Conservation (phyloP, 1,140 invertebrate species). For the Drosophila oshimai region DNA sequence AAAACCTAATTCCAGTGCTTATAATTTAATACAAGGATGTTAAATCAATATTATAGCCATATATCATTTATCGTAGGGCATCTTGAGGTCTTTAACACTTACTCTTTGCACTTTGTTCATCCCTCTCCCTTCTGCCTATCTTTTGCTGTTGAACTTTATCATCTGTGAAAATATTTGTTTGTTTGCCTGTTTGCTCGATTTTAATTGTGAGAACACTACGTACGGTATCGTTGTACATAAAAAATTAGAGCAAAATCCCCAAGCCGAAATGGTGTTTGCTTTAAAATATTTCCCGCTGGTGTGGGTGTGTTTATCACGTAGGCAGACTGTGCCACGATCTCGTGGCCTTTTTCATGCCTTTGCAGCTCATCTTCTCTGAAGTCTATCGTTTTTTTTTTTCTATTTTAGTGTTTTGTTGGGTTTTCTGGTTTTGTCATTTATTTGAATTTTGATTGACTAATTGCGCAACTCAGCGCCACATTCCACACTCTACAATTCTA, state of each 20-base stretch:
- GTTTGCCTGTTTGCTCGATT: slow-evolving; percentile 73
- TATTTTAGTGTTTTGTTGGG: not conserved
- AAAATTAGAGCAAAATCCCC: slow-evolving; percentile 79
- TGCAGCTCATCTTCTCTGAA: slow-evolving; percentile 5
- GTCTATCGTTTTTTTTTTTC: slow-evolving; percentile 10
- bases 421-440: slow-evolving; percentile 54
- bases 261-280: slow-evolving; percentile 56
- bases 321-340: slow-evolving; percentile 63
- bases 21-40: not conserved
- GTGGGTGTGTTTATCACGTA: slow-evolving; percentile 67
- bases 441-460: slow-evolving; percentile 81
- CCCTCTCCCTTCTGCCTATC: slow-evolving; percentile 1
- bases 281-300: slow-evolving; percentile 11
- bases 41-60: not conserved
- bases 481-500: not conserved
- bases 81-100: slow-evolving; percentile 71
- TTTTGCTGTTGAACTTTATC: slow-evolving; percentile 64
- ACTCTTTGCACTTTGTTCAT: slow-evolving; percentile 27
- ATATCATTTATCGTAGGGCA: slow-evolving; percentile 55
- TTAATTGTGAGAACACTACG: slow-evolving; percentile 64
- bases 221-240: slow-evolving; percentile 21
- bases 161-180: slow-evolving; percentile 81
- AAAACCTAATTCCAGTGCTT: too few species aligned
- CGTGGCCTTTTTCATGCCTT: slow-evolving; percentile 77
- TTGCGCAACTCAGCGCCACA: slow-evolving; percentile 62